Evolutionary conservation across 2,113 vertebrate genomes (phyloP), one percentile per base, ranked within the genome.

Genomic region (Leucopsar rothschildi): DNA sequence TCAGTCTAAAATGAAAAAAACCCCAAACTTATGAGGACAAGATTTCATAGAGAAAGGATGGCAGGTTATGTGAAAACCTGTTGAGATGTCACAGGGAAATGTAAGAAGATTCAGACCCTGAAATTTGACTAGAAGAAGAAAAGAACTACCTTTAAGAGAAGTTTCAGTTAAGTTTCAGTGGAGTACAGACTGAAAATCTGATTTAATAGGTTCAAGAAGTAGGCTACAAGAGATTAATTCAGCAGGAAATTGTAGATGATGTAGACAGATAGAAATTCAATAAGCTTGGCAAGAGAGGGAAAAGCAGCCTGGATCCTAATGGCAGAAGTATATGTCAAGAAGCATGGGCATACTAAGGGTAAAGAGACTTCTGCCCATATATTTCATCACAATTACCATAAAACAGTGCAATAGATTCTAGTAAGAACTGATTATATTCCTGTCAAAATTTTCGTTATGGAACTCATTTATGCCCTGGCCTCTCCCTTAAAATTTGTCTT

Each of bases 201-300:
- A 86, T 75, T 88, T 60, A 93, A 88, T 23, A 92, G 44, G 68
- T 91, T 95, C 71, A 88, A 92, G 75, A 92, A 95, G 20, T 63
- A 94, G 60, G 68, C 75, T 95, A 59, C 42, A 81, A 91, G 71
- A 84, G 91, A 87, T 92, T 86, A 95, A 88, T 94, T 91, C 87
- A 92, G 66, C 66, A 90, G 85, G 88, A 94, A 94, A 81, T 94
- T 91, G 72, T 88, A 93, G 85, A 93, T 93, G 65, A 78, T 86
- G 78, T 85, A 88, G 87, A 92, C 47, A 95, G 90, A 96, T 89
- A 92, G 79, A 94, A 94, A 94, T 95, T 95, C 96, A 93, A 92
- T 94, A 93, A 86, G 64, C 72, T 92, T 45, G 25, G 60, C 39
- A 81, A 75, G 53, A 60, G 39, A 60, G 33, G 39, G n/a, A 89